These are phyloP conservation scores for Caenorhabditis angaria DNA, from an alignment of 2,888 invertebrate species.

Conservation along the genomic window DNA sequence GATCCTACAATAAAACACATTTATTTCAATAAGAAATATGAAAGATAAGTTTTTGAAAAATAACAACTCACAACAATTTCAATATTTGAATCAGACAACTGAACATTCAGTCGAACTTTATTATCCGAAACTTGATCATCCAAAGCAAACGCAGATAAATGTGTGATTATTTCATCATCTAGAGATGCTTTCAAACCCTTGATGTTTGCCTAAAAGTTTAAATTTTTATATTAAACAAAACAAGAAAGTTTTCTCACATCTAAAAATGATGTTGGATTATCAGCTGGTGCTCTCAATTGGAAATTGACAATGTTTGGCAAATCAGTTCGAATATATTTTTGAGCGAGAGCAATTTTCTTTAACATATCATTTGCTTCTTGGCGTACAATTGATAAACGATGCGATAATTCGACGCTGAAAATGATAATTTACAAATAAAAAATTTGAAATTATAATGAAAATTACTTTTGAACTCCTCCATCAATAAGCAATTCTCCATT, in stretches of 20 bases:
- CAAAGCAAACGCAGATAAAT: conserved; percentile 57
- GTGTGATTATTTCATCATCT: conserved; percentile 60
- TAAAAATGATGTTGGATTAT: conserved; percentile 11
- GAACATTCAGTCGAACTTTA: conserved; percentile 46
- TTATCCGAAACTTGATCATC: conserved; percentile 54
- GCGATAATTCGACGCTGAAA: conserved; percentile 14
- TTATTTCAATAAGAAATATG: neutral
- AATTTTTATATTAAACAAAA: neutral
- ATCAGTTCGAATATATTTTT: conserved; percentile 14
- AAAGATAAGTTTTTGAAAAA: too few species aligned
- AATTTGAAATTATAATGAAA: neutral
- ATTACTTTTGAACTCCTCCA: conserved; percentile 17
- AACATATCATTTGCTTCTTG: conserved; percentile 25
- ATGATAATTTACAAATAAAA: neutral
- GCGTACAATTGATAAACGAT: conserved; percentile 21
- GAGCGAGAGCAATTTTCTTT: conserved; percentile 16
- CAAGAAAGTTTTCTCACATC: conserved; percentile 2
- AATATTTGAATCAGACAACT: conserved; percentile 52
- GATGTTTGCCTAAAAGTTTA: conserved; percentile 32
- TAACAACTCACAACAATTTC: conserved; percentile 55
- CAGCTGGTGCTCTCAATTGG: conserved; percentile 16
- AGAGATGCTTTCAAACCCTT: conserved; percentile 39
- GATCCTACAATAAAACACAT: conserved; percentile 38
- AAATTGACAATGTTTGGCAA: conserved; percentile 13
- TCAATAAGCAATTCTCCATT: conserved; percentile 20